These are phyloP conservation scores for Caracal caracal DNA, from an alignment of 2,113 vertebrate genomes.

Conservation along the genomic window DNA sequence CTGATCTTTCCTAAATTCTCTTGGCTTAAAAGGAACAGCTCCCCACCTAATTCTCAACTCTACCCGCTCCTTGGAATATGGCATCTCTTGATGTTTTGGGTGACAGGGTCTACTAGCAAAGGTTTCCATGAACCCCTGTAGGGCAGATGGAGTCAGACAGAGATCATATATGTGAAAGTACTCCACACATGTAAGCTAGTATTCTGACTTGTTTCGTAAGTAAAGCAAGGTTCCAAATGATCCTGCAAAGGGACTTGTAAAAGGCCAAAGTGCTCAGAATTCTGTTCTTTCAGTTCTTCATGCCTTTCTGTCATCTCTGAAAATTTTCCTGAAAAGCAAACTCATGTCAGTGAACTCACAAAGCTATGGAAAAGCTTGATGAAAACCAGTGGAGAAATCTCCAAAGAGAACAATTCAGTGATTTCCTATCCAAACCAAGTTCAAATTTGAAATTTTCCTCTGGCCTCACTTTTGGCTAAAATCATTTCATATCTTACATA, in stretches of 20 bases:
- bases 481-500: background rate
- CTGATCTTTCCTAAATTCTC: constrained; percentile 4
- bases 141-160: background rate
- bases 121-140: background rate
- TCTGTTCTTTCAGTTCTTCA: background rate
- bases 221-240: background rate
- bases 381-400: constrained; percentile 36
- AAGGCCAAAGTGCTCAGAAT: background rate
- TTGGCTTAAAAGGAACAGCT: background rate
- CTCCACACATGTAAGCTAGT: background rate
- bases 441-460: constrained; percentile 12
- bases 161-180: background rate
- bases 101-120: background rate
- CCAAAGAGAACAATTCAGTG: constrained; percentile 35
- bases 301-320: background rate
- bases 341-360: background rate
- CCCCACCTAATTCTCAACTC: background rate
- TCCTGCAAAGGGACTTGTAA: background rate
- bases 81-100: constrained; percentile 14
- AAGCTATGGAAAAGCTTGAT: background rate
- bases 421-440: background rate
- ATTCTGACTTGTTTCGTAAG: constrained; percentile 35
- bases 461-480: background rate
- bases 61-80: background rate
- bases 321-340: constrained; percentile 25